phyloP scores from a whole-genome alignment of 2,888 invertebrate species.

The Sclerodermus sp. region DNA sequence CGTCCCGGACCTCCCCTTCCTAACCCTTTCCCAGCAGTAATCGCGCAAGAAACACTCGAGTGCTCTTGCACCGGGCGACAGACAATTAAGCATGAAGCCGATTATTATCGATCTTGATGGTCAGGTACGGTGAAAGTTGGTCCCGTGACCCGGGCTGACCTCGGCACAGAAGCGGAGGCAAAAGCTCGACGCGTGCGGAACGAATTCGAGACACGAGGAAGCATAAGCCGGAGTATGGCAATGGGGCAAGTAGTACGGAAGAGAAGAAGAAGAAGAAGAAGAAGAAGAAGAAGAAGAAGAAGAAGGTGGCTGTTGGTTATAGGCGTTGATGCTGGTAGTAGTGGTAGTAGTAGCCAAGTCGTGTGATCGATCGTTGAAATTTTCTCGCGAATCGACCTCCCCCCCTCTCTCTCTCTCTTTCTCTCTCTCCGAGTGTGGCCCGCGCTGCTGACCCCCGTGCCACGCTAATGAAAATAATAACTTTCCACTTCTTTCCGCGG shows the following conservation, averaged over 20 bases:
- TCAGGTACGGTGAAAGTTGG: conserved; percentile 29
- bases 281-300: no score
- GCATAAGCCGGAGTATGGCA: no score
- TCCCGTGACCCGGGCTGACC: conserved; percentile 24
- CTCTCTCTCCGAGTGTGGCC: no score
- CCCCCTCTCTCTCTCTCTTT: no score
- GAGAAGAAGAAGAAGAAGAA: no score
- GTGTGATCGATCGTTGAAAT: conserved; percentile 18
- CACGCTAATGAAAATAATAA: background rate
- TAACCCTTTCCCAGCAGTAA: conserved; percentile 1
- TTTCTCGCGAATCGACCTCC: conserved; percentile 18
- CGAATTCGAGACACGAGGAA: conserved; percentile 12
- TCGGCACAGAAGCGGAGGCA: conserved; percentile 10
- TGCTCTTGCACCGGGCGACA: conserved; percentile 9
- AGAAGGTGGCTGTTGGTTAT: no score
- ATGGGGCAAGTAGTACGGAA: no score
- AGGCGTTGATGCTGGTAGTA: no score
- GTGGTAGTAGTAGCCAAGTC: no score
- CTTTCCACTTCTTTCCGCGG: conserved; percentile 1
- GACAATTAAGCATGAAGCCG: conserved; percentile 26
- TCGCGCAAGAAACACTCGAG: conserved; percentile 7
- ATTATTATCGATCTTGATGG: conserved; percentile 32
- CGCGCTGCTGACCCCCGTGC: no score
- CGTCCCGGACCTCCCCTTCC: no score
- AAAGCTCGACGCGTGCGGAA: conserved; percentile 21